Evolutionary conservation across 1,140 invertebrate species (phyloP).

Genomic region (Ylistrum balloti): DNA sequence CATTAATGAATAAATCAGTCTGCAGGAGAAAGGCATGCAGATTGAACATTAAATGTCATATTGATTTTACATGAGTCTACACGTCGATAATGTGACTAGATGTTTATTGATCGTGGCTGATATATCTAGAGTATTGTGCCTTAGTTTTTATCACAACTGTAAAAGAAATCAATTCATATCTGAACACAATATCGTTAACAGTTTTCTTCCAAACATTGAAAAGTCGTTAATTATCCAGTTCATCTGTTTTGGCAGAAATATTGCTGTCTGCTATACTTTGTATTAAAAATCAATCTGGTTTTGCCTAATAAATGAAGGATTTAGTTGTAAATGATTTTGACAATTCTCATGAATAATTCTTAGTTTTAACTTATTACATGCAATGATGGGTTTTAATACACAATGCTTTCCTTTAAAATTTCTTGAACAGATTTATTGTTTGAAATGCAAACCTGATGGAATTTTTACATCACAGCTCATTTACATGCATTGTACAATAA

Average conservation of each 20-base stretch:
- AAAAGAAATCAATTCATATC: not conserved
- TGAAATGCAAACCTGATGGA: not conserved
- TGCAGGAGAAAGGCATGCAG: not conserved
- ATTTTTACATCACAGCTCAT: not conserved
- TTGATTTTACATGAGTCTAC: not conserved
- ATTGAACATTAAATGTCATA: too few species aligned
- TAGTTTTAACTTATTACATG: too few species aligned
- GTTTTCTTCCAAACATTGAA: not conserved
- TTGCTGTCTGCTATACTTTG: not conserved
- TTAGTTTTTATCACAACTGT: not conserved
- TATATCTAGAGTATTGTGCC: not conserved
- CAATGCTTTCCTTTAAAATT: not conserved
- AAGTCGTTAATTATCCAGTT: not conserved
- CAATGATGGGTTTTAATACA: too few species aligned
- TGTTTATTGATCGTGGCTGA: not conserved
- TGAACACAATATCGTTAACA: not conserved
- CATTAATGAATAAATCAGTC: not conserved
- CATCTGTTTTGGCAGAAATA: not conserved
- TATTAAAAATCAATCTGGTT: too few species aligned
- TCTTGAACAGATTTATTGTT: not conserved
- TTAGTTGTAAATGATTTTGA: too few species aligned
- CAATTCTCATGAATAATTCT: too few species aligned
- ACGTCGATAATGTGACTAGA: not conserved
- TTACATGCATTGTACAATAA: not conserved
- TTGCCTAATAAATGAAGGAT: too few species aligned